Base-by-base conservation (phyloP, 2,113 vertebrate genomes). In the Cheilinus undulatus region DNA sequence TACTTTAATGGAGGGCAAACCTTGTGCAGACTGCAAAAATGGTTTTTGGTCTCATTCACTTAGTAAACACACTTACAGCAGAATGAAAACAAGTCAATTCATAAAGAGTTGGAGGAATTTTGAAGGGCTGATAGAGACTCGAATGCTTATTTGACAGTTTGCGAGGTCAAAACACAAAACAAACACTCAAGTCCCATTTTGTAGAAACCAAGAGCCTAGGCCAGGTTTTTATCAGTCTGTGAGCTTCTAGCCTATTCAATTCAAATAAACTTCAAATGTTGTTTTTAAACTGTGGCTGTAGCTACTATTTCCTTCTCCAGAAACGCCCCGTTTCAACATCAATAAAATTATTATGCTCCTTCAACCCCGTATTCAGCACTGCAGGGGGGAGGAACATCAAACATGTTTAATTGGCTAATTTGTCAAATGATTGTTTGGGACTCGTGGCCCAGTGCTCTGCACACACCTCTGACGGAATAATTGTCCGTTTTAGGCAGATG, bases 341-440 rank as follows among this genome's bases (percentile, higher is more conserved):
- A 54, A 51, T 30, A 6, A 36, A 75, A 67, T 66, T 14, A 58
- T 71, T 69, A 63, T 69, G 30, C 65, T 43, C 22, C 26, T 63
- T 66, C 68, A 68, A 50, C 59, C 9, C 56, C 54, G 71, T 72
- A 30, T 57, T 78, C 60, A 30, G 40, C 60, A 43, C 71, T 43
- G 11, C 70, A 17, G 74, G 81, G 75, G 67, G 50, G 57, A 28
- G 26, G 40, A 36, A 74, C 79, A 85, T 84, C 75, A 88, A 77
- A 77, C 73, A 40, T 54, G 46, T 84, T 83, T 89, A 90, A 92
- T 90, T 88, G 87, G 82, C 76, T 83, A 80, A 85, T 90, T 89
- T 90, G 85, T 90, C 80, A 82, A 69, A 64, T 79, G 76, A 91
- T 88, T 84, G 79, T 87, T 88, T 57, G 64, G 70, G 76, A 72